Evolutionary conservation across 2,888 invertebrate genomes (phyloP), one percentile per base, ranked within the genome.

Genomic region (Sceliomorpha sp.): DNA sequence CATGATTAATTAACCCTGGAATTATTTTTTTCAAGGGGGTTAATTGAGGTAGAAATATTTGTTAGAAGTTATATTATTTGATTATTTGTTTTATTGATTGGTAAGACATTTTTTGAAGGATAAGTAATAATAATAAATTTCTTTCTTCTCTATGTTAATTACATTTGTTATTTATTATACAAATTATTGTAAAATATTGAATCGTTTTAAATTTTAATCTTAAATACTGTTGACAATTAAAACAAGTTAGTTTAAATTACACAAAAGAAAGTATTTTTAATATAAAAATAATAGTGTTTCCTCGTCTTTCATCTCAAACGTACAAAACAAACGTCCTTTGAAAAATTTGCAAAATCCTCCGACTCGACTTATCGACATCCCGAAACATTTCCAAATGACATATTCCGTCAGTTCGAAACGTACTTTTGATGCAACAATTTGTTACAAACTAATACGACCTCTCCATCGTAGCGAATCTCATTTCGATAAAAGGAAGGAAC

Each of bases 401-500:
- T 24, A 5, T 24, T 24, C 24, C 24, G 4, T 24, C 24, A 24
- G 24, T 24, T n/a, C n/a, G n/a, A n/a, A n/a, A 24, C 24, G 24
- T 29, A 31, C 31, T 10, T 29, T 6, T 27, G 24, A 12, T 17
- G 10, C 20, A 36, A 48, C 26, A 36, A 36, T 37, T 32, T 32
- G 8, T 9, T 32, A 4, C 3, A 20, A 4, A 20, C 5, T 4
- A 32, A 10, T 32, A 4, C 9, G 2, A 10, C 10, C 9, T 10
- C 10, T 32, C 2, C 17, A 14, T 24, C 34, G 12, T 8, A 12
- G n/a, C 29, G 26, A 48, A 36, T n/a, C 48, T 48, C 36, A 24
- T 48, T 34, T 48, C 13, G 7, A 20, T n/a, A 20, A 31, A 24
- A 40, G 40, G 24, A 53, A 53, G 42, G 51, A 32, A 26, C 5